A percentile compares a stretch with the other conserved stretches of the same genome.
Evolutionary conservation across 1,140 invertebrate species (phyloP).

Genomic region (Drosophila saltans): DNA sequence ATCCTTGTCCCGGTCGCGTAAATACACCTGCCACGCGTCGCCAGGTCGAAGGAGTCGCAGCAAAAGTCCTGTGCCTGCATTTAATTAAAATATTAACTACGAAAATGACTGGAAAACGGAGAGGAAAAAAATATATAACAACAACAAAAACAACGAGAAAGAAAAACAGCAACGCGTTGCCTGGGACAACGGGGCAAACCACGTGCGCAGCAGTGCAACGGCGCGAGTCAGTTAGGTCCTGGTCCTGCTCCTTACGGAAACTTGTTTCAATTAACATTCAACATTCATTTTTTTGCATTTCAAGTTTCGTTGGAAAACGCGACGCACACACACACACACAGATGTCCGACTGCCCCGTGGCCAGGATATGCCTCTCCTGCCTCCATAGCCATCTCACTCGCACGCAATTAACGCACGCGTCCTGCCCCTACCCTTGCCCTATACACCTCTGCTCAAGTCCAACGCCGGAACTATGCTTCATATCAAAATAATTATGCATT

Average conservation of each 20-base stretch:
- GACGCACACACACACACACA: not conserved
- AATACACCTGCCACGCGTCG: conserved; percentile 82
- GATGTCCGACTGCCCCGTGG: conserved; percentile 25
- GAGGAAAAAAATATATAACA: conserved; percentile 22
- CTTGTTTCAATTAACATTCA: conserved; percentile 74
- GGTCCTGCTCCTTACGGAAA: conserved; percentile 54
- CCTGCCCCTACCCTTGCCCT: conserved; percentile 6
- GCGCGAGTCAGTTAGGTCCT: conserved; percentile 40
- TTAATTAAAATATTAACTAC: conserved; percentile 83
- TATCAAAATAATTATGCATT: conserved; percentile 79
- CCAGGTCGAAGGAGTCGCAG: conserved; percentile 22
- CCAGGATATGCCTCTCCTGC: conserved; percentile 48
- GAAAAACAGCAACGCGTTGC: conserved; percentile 34
- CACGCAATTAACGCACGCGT: conserved; percentile 69
- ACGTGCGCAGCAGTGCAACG: conserved; percentile 1
- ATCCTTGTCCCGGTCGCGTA: conserved; percentile 44
- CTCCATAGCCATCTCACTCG: conserved; percentile 36
- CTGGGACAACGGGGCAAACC: conserved; percentile 7
- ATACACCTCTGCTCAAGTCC: no score
- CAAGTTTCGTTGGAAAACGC: conserved; percentile 69
- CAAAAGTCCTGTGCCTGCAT: conserved; percentile 63
- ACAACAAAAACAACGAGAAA: not conserved
- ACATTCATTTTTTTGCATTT: conserved; percentile 68
- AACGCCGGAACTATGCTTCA: conserved; percentile 76
- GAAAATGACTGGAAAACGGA: conserved; percentile 58